Conservation (phyloP, 2,888 invertebrate genomes). For the Ctenicera cuprea region DNA sequence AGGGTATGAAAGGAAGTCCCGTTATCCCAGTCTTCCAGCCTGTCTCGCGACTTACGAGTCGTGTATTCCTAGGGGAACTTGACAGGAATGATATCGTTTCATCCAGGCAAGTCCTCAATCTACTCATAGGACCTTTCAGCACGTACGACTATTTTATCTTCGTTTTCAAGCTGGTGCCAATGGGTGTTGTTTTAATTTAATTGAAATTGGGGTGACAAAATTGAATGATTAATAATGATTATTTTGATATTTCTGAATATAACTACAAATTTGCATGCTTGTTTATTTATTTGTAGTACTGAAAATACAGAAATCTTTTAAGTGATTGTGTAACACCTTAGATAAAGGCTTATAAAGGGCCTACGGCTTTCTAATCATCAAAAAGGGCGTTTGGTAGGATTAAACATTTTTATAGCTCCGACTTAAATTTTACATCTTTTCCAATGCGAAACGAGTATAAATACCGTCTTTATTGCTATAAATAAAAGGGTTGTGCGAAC, state of each 20-base stretch:
- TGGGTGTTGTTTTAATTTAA: slow-evolving; percentile 43
- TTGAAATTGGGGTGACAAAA: slow-evolving; percentile 22
- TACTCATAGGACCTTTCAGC: slow-evolving; percentile 48
- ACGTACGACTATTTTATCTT: slow-evolving; percentile 49
- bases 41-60: slow-evolving; percentile 51
- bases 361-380: no score
- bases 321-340: no score
- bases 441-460: no score
- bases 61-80: slow-evolving; percentile 49
- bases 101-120: slow-evolving; percentile 50
- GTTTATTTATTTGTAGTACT: no score
- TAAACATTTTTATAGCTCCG: no score
- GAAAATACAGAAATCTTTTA: no score
- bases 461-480: no score
- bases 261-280: no score
- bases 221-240: not conserved
- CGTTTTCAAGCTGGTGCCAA: slow-evolving; percentile 24
- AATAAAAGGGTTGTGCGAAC: no score
- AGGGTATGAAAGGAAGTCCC: slow-evolving; percentile 50
- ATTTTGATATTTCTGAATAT: not conserved
- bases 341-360: no score
- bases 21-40: slow-evolving; percentile 51
- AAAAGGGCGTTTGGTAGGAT: no score
- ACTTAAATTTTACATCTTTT: no score
- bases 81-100: slow-evolving; percentile 53